Conservation (phyloP, 35 echinoderm and acorn worm genomes). For the Anneissia japonica region DNA sequence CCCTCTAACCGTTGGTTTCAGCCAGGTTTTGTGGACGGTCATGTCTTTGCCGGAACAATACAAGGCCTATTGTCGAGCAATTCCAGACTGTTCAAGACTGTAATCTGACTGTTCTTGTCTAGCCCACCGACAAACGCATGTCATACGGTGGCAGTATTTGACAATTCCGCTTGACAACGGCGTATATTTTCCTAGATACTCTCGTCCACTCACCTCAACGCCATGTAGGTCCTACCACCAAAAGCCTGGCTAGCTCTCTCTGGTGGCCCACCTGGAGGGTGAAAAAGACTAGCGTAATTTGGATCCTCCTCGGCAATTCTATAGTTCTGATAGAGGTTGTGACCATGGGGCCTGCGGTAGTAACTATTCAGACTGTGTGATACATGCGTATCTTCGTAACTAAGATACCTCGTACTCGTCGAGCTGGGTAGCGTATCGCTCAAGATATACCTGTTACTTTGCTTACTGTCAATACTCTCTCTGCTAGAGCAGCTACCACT, state of each 20-base stretch:
- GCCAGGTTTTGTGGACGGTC: no score
- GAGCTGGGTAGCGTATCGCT: neutral
- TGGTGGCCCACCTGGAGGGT: neutral
- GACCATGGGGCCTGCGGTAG: neutral
- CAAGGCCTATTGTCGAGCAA: no score
- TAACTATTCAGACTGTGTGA: neutral
- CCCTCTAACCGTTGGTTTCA: no score
- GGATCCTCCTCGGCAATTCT: neutral
- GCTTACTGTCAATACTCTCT: neutral
- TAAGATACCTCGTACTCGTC: neutral
- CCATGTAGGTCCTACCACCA: neutral
- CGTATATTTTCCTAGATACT: no score
- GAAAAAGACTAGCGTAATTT: neutral
- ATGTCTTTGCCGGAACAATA: no score
- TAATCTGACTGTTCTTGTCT: no score
- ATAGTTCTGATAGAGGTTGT: neutral
- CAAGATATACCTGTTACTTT: neutral
- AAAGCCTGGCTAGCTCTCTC: neutral
- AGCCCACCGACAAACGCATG: no score
- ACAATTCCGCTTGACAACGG: no score
- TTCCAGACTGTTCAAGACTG: no score
- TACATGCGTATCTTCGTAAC: neutral
- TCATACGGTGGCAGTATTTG: no score
- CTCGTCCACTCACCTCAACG: neutral
- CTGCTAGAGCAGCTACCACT: neutral